Evolutionary conservation across 2,888 invertebrate genomes (phyloP), one percentile per base, ranked within the genome.

Genomic region (Graphium colonna): DNA sequence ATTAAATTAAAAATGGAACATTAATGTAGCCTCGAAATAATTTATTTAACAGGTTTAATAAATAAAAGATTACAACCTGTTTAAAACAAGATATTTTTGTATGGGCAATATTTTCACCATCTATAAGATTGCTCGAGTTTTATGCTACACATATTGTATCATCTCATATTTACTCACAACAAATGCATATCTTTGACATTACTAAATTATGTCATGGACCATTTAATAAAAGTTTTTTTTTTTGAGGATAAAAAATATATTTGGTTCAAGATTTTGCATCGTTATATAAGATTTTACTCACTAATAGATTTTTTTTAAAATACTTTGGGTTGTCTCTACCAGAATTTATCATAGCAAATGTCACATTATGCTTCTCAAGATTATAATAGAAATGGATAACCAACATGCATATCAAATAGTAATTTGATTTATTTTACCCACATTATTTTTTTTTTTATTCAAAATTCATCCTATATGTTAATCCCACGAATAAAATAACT

Each of bases 1-100:
- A 62, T 64, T 73, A 73, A 63, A 60, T 57, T 52, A 52, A 61
- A 62, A 62, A 10, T 12, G 36, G 12, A 36, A 36, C n/a, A 72
- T 71, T 74, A 74, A 79, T 81, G 75, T 33, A 9, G 4, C 33
- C 33, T 59, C n/a, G n/a, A 5, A 21, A 21, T 5, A 21, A 21
- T 5, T 21, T 21, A 21, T 21, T 21, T 21, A 21, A 58, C 52
- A 43, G 7, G 9, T 13, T 12, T 16, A 45, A 39, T 28, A 46
- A 28, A 8, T 31, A 21, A 8, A 9, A 28, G n/a, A 8, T 5
- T 3, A 33, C 10, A 10, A 1, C 4, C n/a, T 13, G 36, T 51
- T 53, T 36, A n/a, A n/a, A 13, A 36, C 36, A n/a, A 10, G 31
- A 36, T 39, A 51, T 60, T 60, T 61, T 63, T 60, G 15, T 62